Conservation (phyloP, 2,113 vertebrate species). For the Okapia johnstoni region DNA sequence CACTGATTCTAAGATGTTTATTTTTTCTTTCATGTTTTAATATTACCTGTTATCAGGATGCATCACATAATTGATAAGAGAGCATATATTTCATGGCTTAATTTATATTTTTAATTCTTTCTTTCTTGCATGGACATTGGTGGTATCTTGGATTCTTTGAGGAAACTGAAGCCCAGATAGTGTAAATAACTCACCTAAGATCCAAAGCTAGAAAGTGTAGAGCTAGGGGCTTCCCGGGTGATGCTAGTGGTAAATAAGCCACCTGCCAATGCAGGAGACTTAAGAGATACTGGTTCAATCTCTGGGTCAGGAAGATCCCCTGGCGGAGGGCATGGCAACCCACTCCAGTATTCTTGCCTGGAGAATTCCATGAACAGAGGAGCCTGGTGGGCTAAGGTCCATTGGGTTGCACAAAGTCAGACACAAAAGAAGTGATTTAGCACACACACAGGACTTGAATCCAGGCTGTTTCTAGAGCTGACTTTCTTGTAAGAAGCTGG, state of each 20-base stretch:
- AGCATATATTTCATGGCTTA: not conserved
- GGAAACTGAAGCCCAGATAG: not conserved
- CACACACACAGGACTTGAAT: not conserved
- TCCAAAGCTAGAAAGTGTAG: not conserved
- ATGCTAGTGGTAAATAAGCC: not conserved
- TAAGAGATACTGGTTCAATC: not conserved
- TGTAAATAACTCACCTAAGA: not conserved
- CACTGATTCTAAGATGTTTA: not conserved
- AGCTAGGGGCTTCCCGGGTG: accelerated
- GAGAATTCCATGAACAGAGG: not conserved
- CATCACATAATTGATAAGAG: not conserved
- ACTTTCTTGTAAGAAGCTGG: not conserved
- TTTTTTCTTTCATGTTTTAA: not conserved
- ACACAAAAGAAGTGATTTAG: not conserved
- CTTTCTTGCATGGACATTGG: not conserved
- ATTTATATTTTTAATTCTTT: not conserved
- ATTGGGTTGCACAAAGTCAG: not conserved
- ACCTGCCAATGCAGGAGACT: not conserved
- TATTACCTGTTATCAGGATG: not conserved
- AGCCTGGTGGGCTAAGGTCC: not conserved
- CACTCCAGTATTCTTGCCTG: not conserved
- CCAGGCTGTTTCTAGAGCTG: not conserved
- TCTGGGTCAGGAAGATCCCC: not conserved
- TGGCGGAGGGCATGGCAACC: not conserved
- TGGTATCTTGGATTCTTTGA: not conserved